Evolutionary conservation across 2,888 invertebrate genomes (phyloP).

Genomic region (Scaptomyza reducta): DNA sequence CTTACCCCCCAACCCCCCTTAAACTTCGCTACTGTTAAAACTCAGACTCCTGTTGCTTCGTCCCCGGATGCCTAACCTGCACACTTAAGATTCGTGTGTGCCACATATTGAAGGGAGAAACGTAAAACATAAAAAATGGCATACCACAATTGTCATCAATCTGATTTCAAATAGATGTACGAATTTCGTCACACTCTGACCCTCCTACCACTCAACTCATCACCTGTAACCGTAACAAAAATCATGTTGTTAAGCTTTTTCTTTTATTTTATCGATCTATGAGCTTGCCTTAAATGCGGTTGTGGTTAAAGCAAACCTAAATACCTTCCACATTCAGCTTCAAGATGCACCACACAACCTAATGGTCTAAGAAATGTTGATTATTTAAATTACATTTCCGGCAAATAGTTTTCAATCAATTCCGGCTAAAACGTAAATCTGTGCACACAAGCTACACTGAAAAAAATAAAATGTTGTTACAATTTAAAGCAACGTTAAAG

Average conservation of each 20-base stretch:
- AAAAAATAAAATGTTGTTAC: no score
- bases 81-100: conserved; percentile 68
- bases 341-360: background rate
- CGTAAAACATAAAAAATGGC: background rate
- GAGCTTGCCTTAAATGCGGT: background rate
- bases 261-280: conserved; percentile 3
- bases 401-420: background rate
- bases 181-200: background rate
- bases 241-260: conserved; percentile 1
- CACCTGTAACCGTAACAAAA: background rate
- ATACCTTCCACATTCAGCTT: background rate
- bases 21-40: background rate
- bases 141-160: conserved; percentile 14
- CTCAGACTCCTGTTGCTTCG: conserved; percentile 10
- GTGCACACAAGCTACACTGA: background rate
- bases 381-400: background rate
- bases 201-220: background rate
- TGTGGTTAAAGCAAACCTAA: background rate
- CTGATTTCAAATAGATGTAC: background rate
- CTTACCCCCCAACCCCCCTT: background rate
- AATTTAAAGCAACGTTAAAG: no score
- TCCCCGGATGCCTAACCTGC: conserved; percentile 61
- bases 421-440: background rate
- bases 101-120: conserved; percentile 42
- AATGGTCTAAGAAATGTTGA: background rate